Base-by-base conservation (phyloP, 1,140 invertebrate species). In the Lordiphosa clarofinis region DNA sequence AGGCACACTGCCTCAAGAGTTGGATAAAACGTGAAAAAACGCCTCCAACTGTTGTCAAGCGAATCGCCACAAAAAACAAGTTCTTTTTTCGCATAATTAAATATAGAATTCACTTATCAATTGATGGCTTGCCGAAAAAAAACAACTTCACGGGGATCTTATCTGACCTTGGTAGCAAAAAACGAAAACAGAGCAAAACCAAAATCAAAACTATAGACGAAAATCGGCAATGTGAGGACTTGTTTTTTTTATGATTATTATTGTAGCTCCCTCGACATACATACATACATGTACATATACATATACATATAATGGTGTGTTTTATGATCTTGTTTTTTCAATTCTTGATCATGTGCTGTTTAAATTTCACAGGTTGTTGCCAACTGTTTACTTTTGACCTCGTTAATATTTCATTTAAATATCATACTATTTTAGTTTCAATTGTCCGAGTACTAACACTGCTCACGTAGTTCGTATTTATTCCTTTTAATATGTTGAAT, bases 261-360 rank as follows among this genome's bases (percentile, higher is more conserved):
- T 68, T 24, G 21, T 46, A 56, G 35, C 56, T 50, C 35, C 28
- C 33, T 31, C 28, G 28, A 37, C 33, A 38, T 40, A 33, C 31
- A 1, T 28, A 31, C 21, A 7, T 31, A 15, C 19, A 19, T 28
- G 15, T 15, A 15, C 2, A 15, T 52, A 1, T 28, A 31, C 11
- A 7, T 15, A 15, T 52, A 1, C 13, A 31, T 11, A 7, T 15
- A 15, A 12, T 36, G 12, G 1, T 11, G 36, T 31, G 31, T 40
- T 79, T 82, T 81, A 82, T 75, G 61, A 72, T 75, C 73, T 81
- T 75, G 78, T 81, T 82, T 60, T 46, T 46, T 24, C 53, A 58
- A 81, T 62, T 66, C 54, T 15, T 24, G 11, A 60, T 56, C 57
- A 53, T 62, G 65, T 43, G 37, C 11, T 49, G 21, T 43, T 59